phyloP scores from a whole-genome alignment of 2,113 vertebrate genomes.

The Microtus oregoni region DNA sequence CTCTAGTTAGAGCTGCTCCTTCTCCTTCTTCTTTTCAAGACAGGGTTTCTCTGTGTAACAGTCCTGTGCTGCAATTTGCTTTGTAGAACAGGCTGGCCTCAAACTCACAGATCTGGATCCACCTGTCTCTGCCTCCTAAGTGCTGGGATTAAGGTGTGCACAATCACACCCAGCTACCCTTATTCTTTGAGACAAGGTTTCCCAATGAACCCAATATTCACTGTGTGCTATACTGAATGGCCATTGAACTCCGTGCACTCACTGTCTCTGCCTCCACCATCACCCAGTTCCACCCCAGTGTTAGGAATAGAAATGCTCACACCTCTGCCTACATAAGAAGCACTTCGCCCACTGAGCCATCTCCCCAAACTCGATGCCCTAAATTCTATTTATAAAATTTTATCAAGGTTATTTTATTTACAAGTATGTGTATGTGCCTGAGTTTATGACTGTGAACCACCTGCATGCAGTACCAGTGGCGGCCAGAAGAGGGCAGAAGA shows the following conservation, averaged over 20 bases:
- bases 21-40: too few relatives aligned
- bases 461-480: neutral
- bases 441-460: neutral
- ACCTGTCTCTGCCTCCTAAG: neutral
- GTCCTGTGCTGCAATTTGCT: neutral
- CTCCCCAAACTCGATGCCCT: neutral
- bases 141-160: neutral
- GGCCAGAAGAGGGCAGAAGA: neutral
- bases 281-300: neutral
- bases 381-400: neutral
- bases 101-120: neutral
- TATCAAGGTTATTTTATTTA: neutral
- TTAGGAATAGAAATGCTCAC: neutral
- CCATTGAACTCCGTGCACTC: neutral
- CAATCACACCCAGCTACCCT: neutral
- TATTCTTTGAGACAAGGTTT: too few relatives aligned
- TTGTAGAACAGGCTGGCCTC: neutral
- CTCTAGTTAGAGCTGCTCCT: too few relatives aligned
- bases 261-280: neutral
- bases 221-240: neutral
- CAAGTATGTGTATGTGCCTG: neutral
- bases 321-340: neutral
- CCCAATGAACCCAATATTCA: neutral
- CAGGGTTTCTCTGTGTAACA: too few relatives aligned
- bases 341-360: neutral